phyloP scores from a whole-genome alignment of 2,888 invertebrate genomes.

The Desoria tigrina region DNA sequence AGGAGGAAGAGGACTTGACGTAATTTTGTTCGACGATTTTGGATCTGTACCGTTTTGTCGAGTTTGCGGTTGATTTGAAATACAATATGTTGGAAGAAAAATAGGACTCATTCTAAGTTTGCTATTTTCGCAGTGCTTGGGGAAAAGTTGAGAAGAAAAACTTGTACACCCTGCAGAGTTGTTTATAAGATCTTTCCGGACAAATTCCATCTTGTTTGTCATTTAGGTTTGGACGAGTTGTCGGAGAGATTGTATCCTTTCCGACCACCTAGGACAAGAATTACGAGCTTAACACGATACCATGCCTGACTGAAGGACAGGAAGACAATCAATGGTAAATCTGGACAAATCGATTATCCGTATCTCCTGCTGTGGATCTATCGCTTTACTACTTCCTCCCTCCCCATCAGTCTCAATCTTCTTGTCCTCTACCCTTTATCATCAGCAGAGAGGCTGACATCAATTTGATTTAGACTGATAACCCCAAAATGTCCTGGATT shows the following conservation, averaged over 20 bases:
- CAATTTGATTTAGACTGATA: slow-evolving; percentile 6
- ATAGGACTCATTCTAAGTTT: too few relatives aligned
- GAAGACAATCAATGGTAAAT: slow-evolving; percentile 29
- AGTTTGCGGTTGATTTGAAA: slow-evolving; percentile 3
- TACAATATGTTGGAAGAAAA: too few relatives aligned
- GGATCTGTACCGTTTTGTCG: slow-evolving; percentile 12
- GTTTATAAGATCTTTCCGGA: too few relatives aligned
- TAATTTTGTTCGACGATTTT: slow-evolving; percentile 15
- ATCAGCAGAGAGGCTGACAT: background rate
- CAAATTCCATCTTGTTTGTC: slow-evolving; percentile 13
- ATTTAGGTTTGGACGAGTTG: background rate
- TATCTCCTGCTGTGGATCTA: slow-evolving; percentile 39
- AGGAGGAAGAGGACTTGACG: background rate
- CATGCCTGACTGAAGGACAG: background rate
- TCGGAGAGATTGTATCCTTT: slow-evolving; percentile 2
- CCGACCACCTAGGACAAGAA: too few relatives aligned
- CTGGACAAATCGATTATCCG: slow-evolving; percentile 49
- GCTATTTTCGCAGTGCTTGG: too few relatives aligned
- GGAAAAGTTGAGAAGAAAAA: too few relatives aligned
- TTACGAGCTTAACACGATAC: too few relatives aligned
- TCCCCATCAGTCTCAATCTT: slow-evolving; percentile 13
- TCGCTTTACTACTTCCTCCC: slow-evolving; percentile 13
- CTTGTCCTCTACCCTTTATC: background rate
- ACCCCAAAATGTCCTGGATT: slow-evolving; percentile 1
- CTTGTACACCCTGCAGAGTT: too few relatives aligned